A percentile compares a stretch with the other conserved stretches of the same genome.
Evolutionary conservation across 2,113 vertebrate genomes (phyloP).

Genomic region (Melanocharis versteri): DNA sequence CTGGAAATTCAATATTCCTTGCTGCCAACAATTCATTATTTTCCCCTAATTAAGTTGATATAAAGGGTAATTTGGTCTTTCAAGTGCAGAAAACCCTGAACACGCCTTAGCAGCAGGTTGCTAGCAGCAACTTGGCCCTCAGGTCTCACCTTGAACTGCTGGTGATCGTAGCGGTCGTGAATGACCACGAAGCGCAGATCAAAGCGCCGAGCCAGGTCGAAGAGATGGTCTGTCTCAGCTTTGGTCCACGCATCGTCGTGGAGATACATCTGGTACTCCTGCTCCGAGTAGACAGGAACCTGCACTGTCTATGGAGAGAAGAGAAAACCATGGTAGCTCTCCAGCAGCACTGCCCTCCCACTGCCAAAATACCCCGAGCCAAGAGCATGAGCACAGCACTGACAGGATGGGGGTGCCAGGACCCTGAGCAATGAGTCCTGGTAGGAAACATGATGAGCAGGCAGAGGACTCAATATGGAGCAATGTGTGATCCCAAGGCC

Average conservation of each 20-base stretch:
- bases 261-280: slow-evolving; percentile 96
- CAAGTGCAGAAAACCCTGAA: background rate
- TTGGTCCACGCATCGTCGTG: slow-evolving; percentile 98
- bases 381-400: background rate
- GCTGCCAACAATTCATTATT: slow-evolving; percentile 50
- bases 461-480: background rate
- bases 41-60: slow-evolving; percentile 49
- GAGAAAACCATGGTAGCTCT: background rate
- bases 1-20: slow-evolving; percentile 45
- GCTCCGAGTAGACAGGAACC: slow-evolving; percentile 95
- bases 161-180: slow-evolving; percentile 96
- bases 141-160: slow-evolving; percentile 91
- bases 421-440: background rate
- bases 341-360: background rate
- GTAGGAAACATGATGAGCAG: background rate
- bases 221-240: slow-evolving; percentile 96
- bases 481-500: background rate
- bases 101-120: background rate
- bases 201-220: slow-evolving; percentile 94
- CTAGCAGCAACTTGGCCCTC: background rate
- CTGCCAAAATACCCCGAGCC: background rate
- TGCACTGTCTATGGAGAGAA: slow-evolving; percentile 81
- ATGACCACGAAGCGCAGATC: slow-evolving; percentile 94
- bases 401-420: background rate
- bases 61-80: slow-evolving; percentile 26